These are phyloP conservation scores for Noctilio leporinus DNA, from an alignment of 2,113 vertebrate species.

Conservation along the genomic window DNA sequence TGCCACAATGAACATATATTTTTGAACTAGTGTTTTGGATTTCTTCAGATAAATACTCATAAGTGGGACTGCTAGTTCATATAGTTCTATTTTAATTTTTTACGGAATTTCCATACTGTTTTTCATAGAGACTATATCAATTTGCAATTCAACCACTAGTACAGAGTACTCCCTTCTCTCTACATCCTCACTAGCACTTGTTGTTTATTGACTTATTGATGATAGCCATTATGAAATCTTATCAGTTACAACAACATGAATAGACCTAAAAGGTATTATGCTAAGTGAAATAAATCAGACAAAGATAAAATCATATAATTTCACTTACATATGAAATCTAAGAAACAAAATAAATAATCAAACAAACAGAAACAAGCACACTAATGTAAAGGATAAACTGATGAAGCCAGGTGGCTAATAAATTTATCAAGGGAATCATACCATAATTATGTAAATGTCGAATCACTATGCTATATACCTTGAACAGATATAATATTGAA, in stretches of 20 bases:
- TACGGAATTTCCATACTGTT: not conserved
- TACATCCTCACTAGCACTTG: not conserved
- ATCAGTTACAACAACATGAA: not conserved
- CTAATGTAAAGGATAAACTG: not conserved
- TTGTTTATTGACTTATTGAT: not conserved
- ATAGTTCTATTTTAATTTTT: not conserved
- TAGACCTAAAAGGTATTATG: not conserved
- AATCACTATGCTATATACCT: not conserved
- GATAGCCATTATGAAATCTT: not conserved
- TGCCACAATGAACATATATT: not conserved
- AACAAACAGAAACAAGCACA: not conserved
- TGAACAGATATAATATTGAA: not conserved
- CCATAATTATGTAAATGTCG: not conserved
- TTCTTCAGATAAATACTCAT: not conserved
- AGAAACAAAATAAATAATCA: not conserved
- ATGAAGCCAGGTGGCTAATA: not conserved
- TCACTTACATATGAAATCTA: not conserved
- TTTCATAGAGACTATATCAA: not conserved
- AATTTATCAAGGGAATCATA: not conserved
- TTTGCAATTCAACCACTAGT: not conserved
- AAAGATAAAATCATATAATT: not conserved
- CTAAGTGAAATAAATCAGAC: not conserved
- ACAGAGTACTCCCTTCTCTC: not conserved
- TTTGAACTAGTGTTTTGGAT: not conserved
- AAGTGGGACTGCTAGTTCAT: not conserved